Percentiles rank a stretch among this genome's conserved stretches.
Evolutionary conservation across 2,888 invertebrate genomes (phyloP).

Genomic region (Campoletis raptor): DNA sequence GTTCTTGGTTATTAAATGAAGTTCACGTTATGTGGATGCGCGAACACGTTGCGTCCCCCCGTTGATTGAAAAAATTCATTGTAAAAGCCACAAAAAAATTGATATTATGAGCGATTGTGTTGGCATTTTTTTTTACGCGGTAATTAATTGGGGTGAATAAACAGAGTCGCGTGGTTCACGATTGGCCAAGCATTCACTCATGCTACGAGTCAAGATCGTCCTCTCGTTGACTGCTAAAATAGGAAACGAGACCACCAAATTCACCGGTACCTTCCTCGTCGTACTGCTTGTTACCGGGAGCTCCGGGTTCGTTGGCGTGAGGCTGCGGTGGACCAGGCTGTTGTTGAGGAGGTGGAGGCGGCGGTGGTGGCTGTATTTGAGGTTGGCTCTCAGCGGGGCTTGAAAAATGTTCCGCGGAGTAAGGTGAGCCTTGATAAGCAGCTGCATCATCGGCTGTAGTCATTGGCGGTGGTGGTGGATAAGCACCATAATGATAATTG

Average conservation of each 20-base stretch:
- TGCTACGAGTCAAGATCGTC: conserved; percentile 94
- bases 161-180: conserved; percentile 49
- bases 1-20: background rate
- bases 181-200: conserved; percentile 83
- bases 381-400: conserved; percentile 74
- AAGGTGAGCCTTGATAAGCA: conserved; percentile 84
- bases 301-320: conserved; percentile 73
- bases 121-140: background rate
- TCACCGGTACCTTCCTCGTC: conserved; percentile 89
- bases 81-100: conserved; percentile 4
- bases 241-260: conserved; percentile 96
- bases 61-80: background rate
- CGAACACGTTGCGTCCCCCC: background rate
- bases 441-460: conserved; percentile 84
- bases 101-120: background rate
- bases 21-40: background rate
- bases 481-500: conserved; percentile 85
- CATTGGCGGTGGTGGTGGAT: conserved; percentile 84
- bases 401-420: conserved; percentile 76
- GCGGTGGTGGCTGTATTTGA: conserved; percentile 71
- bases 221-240: conserved; percentile 95
- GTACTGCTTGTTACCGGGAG: conserved; percentile 83
- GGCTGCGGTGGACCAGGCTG: conserved; percentile 66
- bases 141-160: conserved; percentile 14
- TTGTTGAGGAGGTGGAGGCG: conserved; percentile 74